phyloP scores from a whole-genome alignment of 2,113 vertebrate genomes.

The Syngnathus scovelli region DNA sequence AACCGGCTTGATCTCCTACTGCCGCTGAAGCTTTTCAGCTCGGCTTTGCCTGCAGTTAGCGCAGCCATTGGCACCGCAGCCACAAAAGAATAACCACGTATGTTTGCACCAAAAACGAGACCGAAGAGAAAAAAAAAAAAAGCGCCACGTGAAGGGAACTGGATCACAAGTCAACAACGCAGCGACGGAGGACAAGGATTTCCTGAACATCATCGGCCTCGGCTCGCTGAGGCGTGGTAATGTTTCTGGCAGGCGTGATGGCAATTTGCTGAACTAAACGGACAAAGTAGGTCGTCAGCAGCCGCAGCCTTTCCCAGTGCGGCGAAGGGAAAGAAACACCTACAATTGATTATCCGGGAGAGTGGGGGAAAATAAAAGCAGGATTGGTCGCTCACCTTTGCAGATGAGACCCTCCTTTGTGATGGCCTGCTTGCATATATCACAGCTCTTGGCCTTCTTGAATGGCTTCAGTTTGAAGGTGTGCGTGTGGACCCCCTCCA shows the following conservation, averaged over 20 bases:
- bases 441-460: constrained; percentile 91
- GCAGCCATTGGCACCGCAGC: neutral
- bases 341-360: neutral
- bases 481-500: constrained; percentile 84
- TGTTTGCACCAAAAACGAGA: constrained; percentile 9
- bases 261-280: constrained; percentile 11
- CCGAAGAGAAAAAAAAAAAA: neutral
- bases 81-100: neutral
- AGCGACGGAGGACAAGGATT: neutral
- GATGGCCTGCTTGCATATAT: constrained; percentile 90
- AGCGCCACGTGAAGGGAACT: neutral
- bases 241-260: constrained; percentile 2
- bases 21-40: constrained; percentile 43
- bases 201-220: neutral
- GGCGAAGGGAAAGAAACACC: neutral
- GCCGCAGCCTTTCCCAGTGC: neutral
- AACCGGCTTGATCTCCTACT: constrained; percentile 31
- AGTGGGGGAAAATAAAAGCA: neutral
- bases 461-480: constrained; percentile 90
- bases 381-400: constrained; percentile 77
- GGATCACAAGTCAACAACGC: neutral
- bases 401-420: constrained; percentile 89
- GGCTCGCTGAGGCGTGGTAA: neutral
- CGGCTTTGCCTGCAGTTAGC: constrained; percentile 6
- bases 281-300: constrained; percentile 4